Conservation (phyloP, 2,797 vertebrate genomes). For the Esox lucius region DNA sequence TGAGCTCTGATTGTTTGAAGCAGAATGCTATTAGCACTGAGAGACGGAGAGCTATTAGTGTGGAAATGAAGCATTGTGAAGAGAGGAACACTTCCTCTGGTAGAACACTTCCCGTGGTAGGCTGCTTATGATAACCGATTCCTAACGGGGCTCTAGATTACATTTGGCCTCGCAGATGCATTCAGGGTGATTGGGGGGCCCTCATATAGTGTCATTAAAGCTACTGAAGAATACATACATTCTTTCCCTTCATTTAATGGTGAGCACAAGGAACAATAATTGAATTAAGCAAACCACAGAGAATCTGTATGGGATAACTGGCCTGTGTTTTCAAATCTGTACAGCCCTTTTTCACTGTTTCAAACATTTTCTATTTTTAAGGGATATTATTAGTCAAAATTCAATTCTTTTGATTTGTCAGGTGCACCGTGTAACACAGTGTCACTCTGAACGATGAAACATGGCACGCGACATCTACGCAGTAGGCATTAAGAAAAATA, state of each 20-base stretch:
- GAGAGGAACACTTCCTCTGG: constrained; percentile 67
- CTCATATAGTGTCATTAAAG: constrained; percentile 67
- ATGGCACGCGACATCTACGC: too few relatives aligned
- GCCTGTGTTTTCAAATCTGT: constrained; percentile 40
- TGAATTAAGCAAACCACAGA: constrained; percentile 61
- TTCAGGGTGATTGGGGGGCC: constrained; percentile 47
- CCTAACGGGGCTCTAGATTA: constrained; percentile 68
- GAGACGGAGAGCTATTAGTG: constrained; percentile 63
- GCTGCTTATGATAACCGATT: constrained; percentile 46
- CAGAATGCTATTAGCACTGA: constrained; percentile 65
- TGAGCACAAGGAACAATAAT: constrained; percentile 36
- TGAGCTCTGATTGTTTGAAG: constrained; percentile 65
- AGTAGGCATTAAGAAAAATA: too few relatives aligned
- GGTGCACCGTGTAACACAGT: too few relatives aligned
- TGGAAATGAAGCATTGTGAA: constrained; percentile 73
- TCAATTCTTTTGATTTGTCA: too few relatives aligned
- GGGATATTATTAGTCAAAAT: neutral
- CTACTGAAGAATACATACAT: constrained; percentile 58
- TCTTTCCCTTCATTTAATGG: constrained; percentile 58
- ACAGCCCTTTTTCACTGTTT: constrained; percentile 27
- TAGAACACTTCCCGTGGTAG: constrained; percentile 58
- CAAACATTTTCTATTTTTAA: constrained; percentile 20
- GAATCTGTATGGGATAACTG: constrained; percentile 43
- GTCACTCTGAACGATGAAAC: too few relatives aligned
- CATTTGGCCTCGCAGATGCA: constrained; percentile 65